Percentiles rank a stretch among this genome's conserved stretches.
Evolutionary conservation across 2,113 vertebrate species (phyloP).

Genomic region (Cathartes aura): DNA sequence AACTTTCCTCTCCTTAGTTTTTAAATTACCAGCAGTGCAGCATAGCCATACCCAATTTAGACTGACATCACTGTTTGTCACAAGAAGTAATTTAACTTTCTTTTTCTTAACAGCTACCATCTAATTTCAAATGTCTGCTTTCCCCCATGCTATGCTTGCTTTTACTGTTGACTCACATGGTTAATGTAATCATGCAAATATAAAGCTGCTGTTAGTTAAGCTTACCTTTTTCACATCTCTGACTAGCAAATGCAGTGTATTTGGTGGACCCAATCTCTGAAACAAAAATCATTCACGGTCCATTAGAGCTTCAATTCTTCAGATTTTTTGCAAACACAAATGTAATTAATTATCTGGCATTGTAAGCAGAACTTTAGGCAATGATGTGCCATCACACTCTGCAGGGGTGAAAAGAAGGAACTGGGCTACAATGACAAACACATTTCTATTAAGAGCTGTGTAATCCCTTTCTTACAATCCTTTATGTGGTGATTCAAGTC

Average conservation of each 20-base stretch:
- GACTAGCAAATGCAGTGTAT: conserved; percentile 91
- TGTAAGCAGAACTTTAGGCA: not conserved
- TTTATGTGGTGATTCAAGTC: not conserved
- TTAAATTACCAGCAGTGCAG: not conserved
- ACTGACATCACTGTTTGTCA: not conserved
- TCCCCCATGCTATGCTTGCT: not conserved
- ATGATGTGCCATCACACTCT: not conserved
- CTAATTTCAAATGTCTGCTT: not conserved
- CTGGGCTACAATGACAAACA: not conserved
- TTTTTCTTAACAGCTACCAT: not conserved
- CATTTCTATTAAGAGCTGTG: not conserved
- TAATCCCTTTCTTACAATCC: not conserved
- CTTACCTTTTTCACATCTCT: conserved; percentile 98
- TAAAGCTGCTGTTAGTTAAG: not conserved
- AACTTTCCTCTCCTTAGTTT: not conserved
- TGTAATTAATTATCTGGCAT: not conserved
- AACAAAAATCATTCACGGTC: conserved; percentile 42
- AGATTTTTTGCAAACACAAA: not conserved
- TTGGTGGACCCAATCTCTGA: conserved; percentile 92
- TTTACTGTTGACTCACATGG: not conserved
- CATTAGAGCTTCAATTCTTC: not conserved
- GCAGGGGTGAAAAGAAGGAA: not conserved
- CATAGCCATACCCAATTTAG: accelerated
- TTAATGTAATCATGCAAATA: not conserved
- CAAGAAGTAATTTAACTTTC: not conserved